Percentiles rank a stretch among this genome's conserved stretches.
These are phyloP conservation scores for Meleagris gallopavo DNA, from an alignment of 2,113 vertebrate species.

Conservation along the genomic window DNA sequence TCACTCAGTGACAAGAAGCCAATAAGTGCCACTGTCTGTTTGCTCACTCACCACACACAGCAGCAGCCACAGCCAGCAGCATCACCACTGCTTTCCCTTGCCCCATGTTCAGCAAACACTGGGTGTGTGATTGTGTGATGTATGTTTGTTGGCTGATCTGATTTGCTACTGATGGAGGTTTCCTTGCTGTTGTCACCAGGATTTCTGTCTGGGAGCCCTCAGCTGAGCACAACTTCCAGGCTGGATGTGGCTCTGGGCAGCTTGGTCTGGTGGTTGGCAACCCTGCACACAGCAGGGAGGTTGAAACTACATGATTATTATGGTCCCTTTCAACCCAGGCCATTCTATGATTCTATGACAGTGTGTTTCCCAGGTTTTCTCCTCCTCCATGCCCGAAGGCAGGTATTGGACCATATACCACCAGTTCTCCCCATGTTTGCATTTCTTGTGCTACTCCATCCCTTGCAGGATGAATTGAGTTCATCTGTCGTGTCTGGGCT, in stretches of 20 bases:
- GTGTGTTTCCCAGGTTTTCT: neutral
- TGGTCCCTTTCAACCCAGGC: too few relatives aligned
- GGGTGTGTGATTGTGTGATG: neutral
- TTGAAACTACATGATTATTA: too few relatives aligned
- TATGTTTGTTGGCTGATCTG: neutral
- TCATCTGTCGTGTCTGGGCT: neutral
- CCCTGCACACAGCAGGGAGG: too few relatives aligned
- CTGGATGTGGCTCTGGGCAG: too few relatives aligned
- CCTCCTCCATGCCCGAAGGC: neutral
- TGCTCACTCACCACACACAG: neutral
- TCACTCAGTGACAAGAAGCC: neutral
- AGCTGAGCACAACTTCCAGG: neutral
- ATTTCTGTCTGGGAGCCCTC: neutral
- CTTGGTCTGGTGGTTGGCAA: too few relatives aligned
- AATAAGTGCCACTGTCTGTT: neutral
- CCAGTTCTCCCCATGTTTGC: neutral
- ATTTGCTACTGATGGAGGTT: neutral
- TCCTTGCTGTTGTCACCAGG: neutral
- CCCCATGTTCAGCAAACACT: neutral
- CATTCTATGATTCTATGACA: too few relatives aligned
- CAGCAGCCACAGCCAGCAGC: neutral
- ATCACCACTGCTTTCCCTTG: neutral
- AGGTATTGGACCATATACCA: neutral
- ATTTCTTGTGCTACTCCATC: neutral
- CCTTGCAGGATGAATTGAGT: neutral